Base-by-base conservation (phyloP, 2,113 vertebrate species). In the Caracal caracal region DNA sequence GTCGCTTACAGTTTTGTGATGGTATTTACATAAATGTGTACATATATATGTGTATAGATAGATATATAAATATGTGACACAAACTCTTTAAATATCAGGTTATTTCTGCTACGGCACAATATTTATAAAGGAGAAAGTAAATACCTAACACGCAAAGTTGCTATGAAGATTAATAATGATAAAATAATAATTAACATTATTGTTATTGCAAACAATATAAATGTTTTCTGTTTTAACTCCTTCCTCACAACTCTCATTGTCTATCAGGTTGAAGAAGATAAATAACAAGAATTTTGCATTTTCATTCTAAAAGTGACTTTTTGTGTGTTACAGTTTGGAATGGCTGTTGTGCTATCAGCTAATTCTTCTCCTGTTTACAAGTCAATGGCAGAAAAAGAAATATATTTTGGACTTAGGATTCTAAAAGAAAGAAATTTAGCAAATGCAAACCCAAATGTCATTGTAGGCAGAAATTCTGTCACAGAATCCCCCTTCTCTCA, bases 261-360 rank as follows among this genome's bases (percentile, higher is more conserved):
- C 9, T 71, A 30, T 40, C 30, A 53, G 22, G 53, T 78, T 65
- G 68, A 68, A 73, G 10, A 59, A 8, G 13, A 51, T 43, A 37
- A 37, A 86, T 56, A 76, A 76, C 33, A 53, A 71, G 28, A 90
- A 92, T 35, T 65, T 56, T 79, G 3, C 2, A 40, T 47, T 92
- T 94, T 87, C 17, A 20, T 59, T 94, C 43, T 71, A 28, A 94
- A 89, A 86, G 35, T 37, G 5, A 49, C n/a, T 70, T 88, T 76
- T 70, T 10, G 49, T 63, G 11, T 33, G 56, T 51, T 80, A 51
- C n/a, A 85, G n/a, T 37, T 79, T 94, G 19, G 15, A 28, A n/a
- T 70, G 81, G 7, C 24, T 79, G 30, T 75, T 75, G 35, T 80
- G 17, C 22, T 53, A 30, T 83, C 56, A 49, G 17, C 11, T 56